Evolutionary conservation across 2,797 vertebrate genomes (phyloP).

Genomic region (Lophotriccus pileatus): DNA sequence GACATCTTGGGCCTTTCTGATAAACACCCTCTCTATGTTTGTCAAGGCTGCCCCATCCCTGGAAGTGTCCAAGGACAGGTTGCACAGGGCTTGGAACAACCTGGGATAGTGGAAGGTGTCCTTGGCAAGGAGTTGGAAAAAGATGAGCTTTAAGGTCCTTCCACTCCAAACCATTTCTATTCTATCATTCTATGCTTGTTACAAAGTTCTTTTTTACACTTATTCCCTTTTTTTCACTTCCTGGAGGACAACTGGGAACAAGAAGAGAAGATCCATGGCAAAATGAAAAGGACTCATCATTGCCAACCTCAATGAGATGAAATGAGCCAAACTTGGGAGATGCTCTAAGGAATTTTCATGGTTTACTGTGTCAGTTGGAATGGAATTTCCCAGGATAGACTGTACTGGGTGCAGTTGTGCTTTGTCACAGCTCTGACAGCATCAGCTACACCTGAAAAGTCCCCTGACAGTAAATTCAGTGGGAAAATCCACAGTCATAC

Average conservation of each 20-base stretch:
- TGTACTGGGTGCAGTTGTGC: neutral
- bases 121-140: rapidly evolving
- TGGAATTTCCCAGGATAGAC: neutral
- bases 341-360: slow-evolving; percentile 68
- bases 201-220: neutral
- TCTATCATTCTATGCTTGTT: neutral
- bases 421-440: neutral
- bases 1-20: neutral
- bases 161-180: neutral
- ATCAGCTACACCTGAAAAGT: neutral
- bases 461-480: neutral
- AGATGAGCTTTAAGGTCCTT: neutral
- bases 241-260: slow-evolving; percentile 77
- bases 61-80: neutral
- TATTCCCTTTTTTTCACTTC: neutral
- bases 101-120: neutral
- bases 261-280: slow-evolving; percentile 77
- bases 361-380: neutral
- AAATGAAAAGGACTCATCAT: slow-evolving; percentile 75
- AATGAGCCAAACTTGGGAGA: slow-evolving; percentile 75
- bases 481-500: neutral
- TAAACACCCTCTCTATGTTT: neutral
- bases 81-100: neutral
- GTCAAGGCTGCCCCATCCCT: neutral
- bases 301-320: slow-evolving; percentile 75